Evolutionary conservation across 2,113 vertebrate genomes (phyloP).

Genomic region (Dasypus novemcinctus): DNA sequence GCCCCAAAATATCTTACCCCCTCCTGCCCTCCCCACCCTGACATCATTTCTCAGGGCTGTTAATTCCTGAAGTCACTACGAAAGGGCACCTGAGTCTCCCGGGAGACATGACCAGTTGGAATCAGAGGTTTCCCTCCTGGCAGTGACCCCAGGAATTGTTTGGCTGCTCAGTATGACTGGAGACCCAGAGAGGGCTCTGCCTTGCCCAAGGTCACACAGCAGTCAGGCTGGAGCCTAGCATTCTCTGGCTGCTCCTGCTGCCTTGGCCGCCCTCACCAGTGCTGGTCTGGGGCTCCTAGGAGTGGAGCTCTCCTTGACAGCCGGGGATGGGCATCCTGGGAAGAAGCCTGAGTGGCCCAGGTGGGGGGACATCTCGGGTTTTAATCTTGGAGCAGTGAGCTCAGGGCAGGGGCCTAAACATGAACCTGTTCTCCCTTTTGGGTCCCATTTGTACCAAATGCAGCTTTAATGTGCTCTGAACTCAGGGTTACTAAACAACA

Average conservation of each 20-base stretch:
- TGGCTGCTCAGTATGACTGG: background rate
- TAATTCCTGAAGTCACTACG: background rate
- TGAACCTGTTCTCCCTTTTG: background rate
- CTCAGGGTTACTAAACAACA: background rate
- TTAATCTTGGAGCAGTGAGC: background rate
- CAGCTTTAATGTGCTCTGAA: background rate
- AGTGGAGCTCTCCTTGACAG: background rate
- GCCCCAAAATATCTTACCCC: conserved; percentile 33
- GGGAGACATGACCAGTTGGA: background rate
- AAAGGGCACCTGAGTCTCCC: background rate
- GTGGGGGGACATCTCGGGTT: background rate
- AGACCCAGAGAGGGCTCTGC: conserved; percentile 6
- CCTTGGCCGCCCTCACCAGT: background rate
- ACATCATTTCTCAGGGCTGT: conserved; percentile 13
- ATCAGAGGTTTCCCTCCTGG: background rate
- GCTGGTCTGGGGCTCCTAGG: background rate
- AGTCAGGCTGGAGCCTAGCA: background rate
- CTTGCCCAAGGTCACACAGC: background rate
- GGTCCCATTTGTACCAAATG: background rate
- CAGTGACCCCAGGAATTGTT: background rate
- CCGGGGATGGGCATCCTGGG: background rate
- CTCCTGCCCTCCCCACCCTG: background rate
- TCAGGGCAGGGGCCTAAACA: background rate
- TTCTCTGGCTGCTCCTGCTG: background rate
- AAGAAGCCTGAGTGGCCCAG: background rate